Conservation (phyloP, 2,113 vertebrate species). For the Tylochromis polylepis region DNA sequence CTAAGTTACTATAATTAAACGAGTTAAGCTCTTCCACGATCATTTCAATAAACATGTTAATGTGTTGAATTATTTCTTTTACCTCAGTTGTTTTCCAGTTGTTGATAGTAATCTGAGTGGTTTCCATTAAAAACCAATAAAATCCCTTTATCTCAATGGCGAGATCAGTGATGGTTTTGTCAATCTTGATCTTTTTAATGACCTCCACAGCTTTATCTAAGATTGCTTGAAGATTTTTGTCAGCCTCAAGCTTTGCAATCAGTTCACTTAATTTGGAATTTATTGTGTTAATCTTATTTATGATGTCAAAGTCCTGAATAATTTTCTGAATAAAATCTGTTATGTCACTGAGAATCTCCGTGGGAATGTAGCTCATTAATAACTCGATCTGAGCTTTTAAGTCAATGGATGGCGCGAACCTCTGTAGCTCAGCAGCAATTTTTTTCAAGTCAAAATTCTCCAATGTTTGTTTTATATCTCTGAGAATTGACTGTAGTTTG, state of each 20-base stretch:
- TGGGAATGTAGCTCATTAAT: constrained; percentile 53
- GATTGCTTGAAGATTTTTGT: constrained; percentile 73
- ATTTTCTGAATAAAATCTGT: constrained; percentile 54
- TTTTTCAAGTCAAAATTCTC: constrained; percentile 68
- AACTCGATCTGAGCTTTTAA: constrained; percentile 44
- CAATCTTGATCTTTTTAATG: constrained; percentile 74
- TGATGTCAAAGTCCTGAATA: constrained; percentile 73
- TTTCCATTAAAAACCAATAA: constrained; percentile 52
- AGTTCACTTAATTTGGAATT: constrained; percentile 66
- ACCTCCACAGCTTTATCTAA: constrained; percentile 76
- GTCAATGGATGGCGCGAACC: constrained; percentile 43
- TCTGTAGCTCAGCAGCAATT: constrained; percentile 63
- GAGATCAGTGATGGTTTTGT: constrained; percentile 73
- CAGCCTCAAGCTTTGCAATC: constrained; percentile 73
- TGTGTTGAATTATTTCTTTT: constrained; percentile 70
- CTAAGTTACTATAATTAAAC: constrained; percentile 82
- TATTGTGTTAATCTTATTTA: constrained; percentile 72
- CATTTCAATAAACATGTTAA: constrained; percentile 75
- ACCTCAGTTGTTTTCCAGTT: constrained; percentile 76
- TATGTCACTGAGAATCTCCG: constrained; percentile 57
- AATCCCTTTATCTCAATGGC: constrained; percentile 66
- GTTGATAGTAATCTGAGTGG: constrained; percentile 7
- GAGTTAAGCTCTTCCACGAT: constrained; percentile 70
- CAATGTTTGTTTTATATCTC: constrained; percentile 66
- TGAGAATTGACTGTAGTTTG: constrained; percentile 62